Base-by-base conservation (phyloP, 1,140 invertebrate species). In the Heliconius hewitsoni region DNA sequence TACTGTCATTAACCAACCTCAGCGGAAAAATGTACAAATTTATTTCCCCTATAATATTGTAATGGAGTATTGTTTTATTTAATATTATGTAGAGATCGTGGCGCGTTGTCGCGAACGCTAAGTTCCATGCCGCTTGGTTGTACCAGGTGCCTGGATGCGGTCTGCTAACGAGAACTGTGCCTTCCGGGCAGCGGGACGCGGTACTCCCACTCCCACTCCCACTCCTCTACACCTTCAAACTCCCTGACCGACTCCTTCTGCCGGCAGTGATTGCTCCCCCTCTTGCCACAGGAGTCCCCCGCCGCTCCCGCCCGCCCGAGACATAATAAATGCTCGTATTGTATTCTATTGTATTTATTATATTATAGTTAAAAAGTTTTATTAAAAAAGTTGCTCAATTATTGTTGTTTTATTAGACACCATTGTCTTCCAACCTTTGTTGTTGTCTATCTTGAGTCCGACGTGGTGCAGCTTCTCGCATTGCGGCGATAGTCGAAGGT, bases 321-420 rank as follows among this genome's bases (percentile, higher is more conserved):
- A 90, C 86, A 87, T 89, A 81, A 86, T 87, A 87, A 89, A 91
- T 91, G 89, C 90, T 92, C 90, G 89, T 91, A 89, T 89, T 92
- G 91, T 93, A 93, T 92, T 91, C 88, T 90, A 91, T 91, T 92
- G 89, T 92, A 93, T 90, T 92, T 91, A 90, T 89, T 89, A 91
- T 89, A 92, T 91, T 85, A 92, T 93, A 93, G 92, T 92, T 92
- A 89, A 91, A 87, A 91, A 90, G 82, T 89, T 92, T 91, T 89
- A 89, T 93, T 89, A 93, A 90, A 93, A 91, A 90, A 92, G 92
- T 93, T 93, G 92, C 92, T 92, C 92, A 93, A 92, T 91, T 83
- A 16, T 39, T 82, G 81, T 77, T 73, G 82, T 89, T 90, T 88
- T 39, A 76, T 81, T 87, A 30, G 3, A 57, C 19, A 57, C n/a